Evolutionary conservation across 2,797 vertebrate genomes (phyloP).

Genomic region (Smutsia temminckii): DNA sequence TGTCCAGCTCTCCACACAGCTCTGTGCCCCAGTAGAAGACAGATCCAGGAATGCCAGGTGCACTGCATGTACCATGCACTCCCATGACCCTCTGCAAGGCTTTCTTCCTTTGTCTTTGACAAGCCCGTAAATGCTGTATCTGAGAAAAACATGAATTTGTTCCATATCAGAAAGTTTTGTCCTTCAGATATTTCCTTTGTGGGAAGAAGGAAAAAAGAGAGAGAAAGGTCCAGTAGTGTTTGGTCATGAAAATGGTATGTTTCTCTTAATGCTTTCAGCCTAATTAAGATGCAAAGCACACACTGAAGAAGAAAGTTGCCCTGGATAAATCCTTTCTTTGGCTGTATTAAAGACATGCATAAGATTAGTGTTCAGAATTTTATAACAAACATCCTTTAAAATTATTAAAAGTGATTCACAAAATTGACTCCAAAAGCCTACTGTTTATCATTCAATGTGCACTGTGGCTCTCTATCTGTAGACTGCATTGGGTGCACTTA

Average conservation of each 20-base stretch:
- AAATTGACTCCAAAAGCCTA: not conserved
- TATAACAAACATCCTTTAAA: not conserved
- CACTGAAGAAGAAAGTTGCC: not conserved
- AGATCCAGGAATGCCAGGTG: constrained; percentile 52
- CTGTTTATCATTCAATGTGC: not conserved
- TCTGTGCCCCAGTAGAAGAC: not conserved
- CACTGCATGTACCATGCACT: not conserved
- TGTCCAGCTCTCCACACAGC: not conserved
- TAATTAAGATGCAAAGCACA: constrained; percentile 49
- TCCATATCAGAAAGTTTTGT: constrained; percentile 62
- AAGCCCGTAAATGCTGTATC: constrained; percentile 43
- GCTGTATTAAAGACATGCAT: constrained; percentile 15
- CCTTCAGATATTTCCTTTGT: constrained; percentile 63
- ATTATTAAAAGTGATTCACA: not conserved
- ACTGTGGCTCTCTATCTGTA: not conserved
- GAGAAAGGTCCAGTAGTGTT: constrained; percentile 47
- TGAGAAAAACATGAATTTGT: constrained; percentile 60
- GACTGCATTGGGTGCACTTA: not conserved
- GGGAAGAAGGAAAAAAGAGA: not conserved
- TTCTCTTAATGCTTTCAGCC: constrained; percentile 10
- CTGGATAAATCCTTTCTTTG: constrained; percentile 20
- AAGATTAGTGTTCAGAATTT: constrained; percentile 25
- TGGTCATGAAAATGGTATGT: constrained; percentile 51
- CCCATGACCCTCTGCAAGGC: constrained; percentile 9
- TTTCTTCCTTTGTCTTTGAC: constrained; percentile 40